phyloP scores from a whole-genome alignment of 2,113 vertebrate species.

The human region GRCh38 chr2:230701001-230701500 shows the following conservation, averaged over 20 bases:
- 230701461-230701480: no score
- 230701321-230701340: no score
- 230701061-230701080: neutral
- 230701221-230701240: neutral
- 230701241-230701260: conserved; percentile 25
- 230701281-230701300: no score
- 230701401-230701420: no score
- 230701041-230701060: neutral
- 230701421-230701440: no score
- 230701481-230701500: no score
- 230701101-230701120: neutral
- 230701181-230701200: neutral
- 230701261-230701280: neutral
- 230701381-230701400: no score
- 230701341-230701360: no score
- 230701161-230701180: neutral
- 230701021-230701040: neutral
- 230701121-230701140: conserved; percentile 11
- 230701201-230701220: neutral
- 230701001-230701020: neutral
- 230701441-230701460: no score
- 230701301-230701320: neutral
- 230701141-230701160: neutral
- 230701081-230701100: neutral
- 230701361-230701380: no score